These are phyloP conservation scores for Peromyscus eremicus DNA, from an alignment of 2,797 vertebrate species.

Conservation along the genomic window DNA sequence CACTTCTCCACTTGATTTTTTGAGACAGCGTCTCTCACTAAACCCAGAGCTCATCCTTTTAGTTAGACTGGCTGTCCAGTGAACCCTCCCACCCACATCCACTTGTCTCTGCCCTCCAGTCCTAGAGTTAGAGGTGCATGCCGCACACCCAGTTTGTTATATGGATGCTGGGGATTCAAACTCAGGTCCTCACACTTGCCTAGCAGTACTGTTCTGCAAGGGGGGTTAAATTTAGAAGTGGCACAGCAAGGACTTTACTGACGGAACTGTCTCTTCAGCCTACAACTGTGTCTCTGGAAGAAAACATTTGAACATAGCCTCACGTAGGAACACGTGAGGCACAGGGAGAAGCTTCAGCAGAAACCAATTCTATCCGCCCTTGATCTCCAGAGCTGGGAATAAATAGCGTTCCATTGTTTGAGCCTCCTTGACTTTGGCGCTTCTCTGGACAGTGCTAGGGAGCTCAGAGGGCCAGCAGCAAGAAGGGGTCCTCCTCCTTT, in stretches of 20 bases:
- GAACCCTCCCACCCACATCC: not conserved
- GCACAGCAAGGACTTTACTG: not conserved
- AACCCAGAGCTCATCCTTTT: not conserved
- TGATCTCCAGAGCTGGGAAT: not conserved
- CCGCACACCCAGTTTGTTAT: not conserved
- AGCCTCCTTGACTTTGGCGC: rapidly evolving
- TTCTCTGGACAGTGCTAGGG: not conserved
- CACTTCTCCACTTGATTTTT: not conserved
- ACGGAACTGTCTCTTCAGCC: not conserved
- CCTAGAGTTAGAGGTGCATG: not conserved
- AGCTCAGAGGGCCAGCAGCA: not conserved
- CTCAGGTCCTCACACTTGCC: not conserved
- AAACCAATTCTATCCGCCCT: rapidly evolving
- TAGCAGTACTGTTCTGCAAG: not conserved
- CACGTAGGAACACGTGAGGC: rapidly evolving
- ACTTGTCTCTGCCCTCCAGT: not conserved
- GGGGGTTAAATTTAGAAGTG: not conserved
- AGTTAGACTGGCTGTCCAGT: not conserved
- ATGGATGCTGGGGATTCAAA: not conserved
- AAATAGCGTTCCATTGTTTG: not conserved
- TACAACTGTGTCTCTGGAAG: not conserved
- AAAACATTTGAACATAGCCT: too few relatives aligned
- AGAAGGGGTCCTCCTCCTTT: not conserved
- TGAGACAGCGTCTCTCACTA: not conserved
- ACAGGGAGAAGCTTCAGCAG: not conserved